A percentile compares a stretch with the other conserved stretches of the same genome.
Evolutionary conservation across 2,888 invertebrate species (phyloP).

Genomic region (Drosophila testacea): DNA sequence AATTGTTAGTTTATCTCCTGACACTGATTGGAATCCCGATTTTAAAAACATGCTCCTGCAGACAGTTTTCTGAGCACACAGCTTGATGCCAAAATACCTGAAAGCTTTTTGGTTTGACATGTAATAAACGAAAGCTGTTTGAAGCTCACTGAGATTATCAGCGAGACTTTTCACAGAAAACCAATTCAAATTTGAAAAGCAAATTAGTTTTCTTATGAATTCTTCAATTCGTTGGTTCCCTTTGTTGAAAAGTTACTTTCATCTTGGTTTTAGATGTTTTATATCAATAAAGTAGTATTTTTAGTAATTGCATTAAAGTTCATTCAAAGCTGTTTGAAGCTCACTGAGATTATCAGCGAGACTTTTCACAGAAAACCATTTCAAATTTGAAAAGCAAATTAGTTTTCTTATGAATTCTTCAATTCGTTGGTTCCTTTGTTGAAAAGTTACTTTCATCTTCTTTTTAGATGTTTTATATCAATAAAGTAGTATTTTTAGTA

Average conservation of each 20-base stretch:
- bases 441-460: background rate
- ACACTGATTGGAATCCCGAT: conserved; percentile 62
- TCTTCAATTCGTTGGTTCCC: background rate
- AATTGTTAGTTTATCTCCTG: conserved; percentile 70
- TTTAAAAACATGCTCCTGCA: conserved; percentile 28
- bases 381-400: conserved; percentile 10
- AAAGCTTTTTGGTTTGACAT: conserved; percentile 27
- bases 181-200: conserved; percentile 5
- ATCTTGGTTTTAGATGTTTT: background rate
- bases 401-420: background rate
- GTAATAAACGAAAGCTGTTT: conserved; percentile 43
- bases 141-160: conserved; percentile 8
- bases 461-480: background rate
- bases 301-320: too few relatives aligned
- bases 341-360: conserved; percentile 1
- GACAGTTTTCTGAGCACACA: conserved; percentile 16
- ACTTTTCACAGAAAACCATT: conserved; percentile 4
- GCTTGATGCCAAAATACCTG: conserved; percentile 41
- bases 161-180: conserved; percentile 4
- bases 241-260: background rate
- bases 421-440: background rate
- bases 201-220: conserved; percentile 3
- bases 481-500: too few relatives aligned
- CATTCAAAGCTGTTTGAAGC: conserved; percentile 32
- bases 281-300: too few relatives aligned